Percentiles rank a stretch among this genome's conserved stretches.
Evolutionary conservation across 2,113 vertebrate species (phyloP).

Genomic region (Rhineura floridana): DNA sequence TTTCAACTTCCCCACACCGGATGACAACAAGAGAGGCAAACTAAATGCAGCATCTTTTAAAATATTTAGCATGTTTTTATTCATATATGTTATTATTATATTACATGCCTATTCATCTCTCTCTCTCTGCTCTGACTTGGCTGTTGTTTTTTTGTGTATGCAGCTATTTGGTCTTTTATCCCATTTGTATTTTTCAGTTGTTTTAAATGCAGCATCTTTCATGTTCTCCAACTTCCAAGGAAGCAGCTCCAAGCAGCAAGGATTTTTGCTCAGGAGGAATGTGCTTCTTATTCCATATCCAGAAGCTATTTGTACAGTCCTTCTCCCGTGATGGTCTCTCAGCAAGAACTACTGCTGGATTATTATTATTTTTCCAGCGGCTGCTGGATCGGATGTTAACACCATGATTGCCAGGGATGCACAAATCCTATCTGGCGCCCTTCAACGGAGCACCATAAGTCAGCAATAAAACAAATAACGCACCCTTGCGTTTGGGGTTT

Average conservation of each 20-base stretch:
- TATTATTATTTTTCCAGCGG: background rate
- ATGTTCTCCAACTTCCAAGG: no score
- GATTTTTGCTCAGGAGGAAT: background rate
- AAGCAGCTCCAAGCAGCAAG: background rate
- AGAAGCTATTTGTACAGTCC: background rate
- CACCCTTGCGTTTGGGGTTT: background rate
- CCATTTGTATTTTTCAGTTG: no score
- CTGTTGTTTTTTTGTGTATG: no score
- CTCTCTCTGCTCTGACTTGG: no score
- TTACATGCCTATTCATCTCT: no score
- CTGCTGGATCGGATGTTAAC: no score
- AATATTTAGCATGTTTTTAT: no score
- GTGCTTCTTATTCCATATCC: background rate
- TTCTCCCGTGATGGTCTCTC: background rate
- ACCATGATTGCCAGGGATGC: no score
- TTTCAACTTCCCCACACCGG: background rate
- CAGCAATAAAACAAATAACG: background rate
- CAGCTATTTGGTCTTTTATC: no score
- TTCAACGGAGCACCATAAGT: background rate
- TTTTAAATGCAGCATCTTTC: background rate
- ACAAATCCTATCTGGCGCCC: background rate
- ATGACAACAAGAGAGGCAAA: no score
- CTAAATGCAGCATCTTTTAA: background rate
- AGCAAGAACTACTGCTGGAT: background rate
- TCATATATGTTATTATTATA: no score